Evolutionary conservation across 2,888 invertebrate species (phyloP).

Genomic region (Crematogaster levior): DNA sequence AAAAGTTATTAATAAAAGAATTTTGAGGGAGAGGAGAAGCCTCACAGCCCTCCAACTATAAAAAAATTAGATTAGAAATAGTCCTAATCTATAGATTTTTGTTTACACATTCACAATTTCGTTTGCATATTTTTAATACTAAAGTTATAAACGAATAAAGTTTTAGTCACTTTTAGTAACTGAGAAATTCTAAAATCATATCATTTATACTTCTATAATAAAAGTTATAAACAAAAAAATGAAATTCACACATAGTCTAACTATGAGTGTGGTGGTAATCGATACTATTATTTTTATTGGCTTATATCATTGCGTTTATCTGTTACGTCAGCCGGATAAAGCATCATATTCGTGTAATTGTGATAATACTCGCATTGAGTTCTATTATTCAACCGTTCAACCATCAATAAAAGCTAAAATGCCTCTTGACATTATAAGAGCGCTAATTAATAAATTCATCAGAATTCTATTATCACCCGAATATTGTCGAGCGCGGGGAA

Average conservation of each 20-base stretch:
- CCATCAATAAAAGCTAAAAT: constrained; percentile 2
- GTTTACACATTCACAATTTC: too few relatives aligned
- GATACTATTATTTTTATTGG: constrained; percentile 22
- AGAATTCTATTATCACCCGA: constrained; percentile 21
- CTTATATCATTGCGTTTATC: not conserved
- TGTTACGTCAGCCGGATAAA: constrained; percentile 4
- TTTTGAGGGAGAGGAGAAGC: too few relatives aligned
- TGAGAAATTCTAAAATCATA: too few relatives aligned
- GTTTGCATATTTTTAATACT: too few relatives aligned
- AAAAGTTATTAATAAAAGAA: too few relatives aligned
- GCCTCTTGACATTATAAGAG: constrained; percentile 8
- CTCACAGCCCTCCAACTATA: too few relatives aligned
- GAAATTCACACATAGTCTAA: not conserved
- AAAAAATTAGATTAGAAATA: too few relatives aligned
- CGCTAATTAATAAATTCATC: constrained; percentile 38
- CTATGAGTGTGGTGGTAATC: not conserved
- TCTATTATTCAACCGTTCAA: constrained; percentile 13
- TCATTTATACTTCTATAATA: too few relatives aligned
- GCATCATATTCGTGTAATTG: not conserved
- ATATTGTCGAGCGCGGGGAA: not conserved
- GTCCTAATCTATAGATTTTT: too few relatives aligned
- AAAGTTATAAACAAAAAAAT: too few relatives aligned
- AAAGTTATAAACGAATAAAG: too few relatives aligned
- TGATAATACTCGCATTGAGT: constrained; percentile 8
- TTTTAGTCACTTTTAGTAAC: too few relatives aligned